These are phyloP conservation scores for Apostichopus californicus DNA, from an alignment of 35 echinoderm and acorn worm genomes.

Conservation along the genomic window DNA sequence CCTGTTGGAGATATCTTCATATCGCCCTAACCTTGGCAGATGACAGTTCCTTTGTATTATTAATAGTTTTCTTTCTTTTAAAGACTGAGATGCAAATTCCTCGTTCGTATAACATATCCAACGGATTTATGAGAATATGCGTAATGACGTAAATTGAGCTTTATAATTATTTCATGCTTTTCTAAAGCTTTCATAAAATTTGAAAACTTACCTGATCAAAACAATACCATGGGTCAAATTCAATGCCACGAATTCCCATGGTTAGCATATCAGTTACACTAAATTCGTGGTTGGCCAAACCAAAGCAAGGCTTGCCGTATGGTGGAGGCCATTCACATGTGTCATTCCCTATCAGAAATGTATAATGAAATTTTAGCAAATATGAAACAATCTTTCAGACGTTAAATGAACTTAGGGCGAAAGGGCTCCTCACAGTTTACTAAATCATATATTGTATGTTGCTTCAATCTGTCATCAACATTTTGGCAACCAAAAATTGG, in stretches of 20 bases:
- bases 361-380: not conserved
- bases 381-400: too few species aligned
- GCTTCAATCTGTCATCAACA: too few species aligned
- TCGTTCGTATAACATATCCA: not conserved
- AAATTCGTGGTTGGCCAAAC: slow-evolving; percentile 71
- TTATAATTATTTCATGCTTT: not conserved
- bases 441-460: too few species aligned
- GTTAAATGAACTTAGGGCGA: too few species aligned
- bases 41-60: too few species aligned
- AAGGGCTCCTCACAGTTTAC: too few species aligned
- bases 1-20: too few species aligned
- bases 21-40: too few species aligned
- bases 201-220: slow-evolving; percentile 35
- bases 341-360: slow-evolving; percentile 46
- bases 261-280: slow-evolving; percentile 57
- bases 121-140: not conserved
- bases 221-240: slow-evolving; percentile 68
- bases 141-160: not conserved
- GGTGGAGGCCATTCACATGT: slow-evolving; percentile 64
- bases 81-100: not conserved
- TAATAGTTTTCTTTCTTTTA: too few species aligned
- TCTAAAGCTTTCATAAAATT: too few species aligned
- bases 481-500: too few species aligned
- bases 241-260: slow-evolving; percentile 67
- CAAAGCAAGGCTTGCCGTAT: slow-evolving; percentile 38